Evolutionary conservation across 2,888 invertebrate genomes (phyloP).

Genomic region (Linnaemya tessellans): DNA sequence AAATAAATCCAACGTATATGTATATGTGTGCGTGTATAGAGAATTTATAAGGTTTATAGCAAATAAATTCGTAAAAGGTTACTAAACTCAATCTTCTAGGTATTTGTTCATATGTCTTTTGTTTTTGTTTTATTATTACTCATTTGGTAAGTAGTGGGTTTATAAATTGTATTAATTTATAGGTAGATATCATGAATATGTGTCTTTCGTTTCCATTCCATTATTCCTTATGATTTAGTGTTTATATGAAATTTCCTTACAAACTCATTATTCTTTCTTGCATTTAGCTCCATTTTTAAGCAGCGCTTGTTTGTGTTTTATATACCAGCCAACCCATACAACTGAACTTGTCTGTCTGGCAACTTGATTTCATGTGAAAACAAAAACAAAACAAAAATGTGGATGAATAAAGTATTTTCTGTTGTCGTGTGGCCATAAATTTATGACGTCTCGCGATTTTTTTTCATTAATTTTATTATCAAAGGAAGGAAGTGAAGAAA

Average conservation of each 20-base stretch:
- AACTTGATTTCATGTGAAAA: constrained; percentile 37
- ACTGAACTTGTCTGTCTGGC: constrained; percentile 49
- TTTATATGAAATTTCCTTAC: constrained; percentile 7
- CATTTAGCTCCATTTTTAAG: neutral
- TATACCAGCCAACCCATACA: constrained; percentile 23
- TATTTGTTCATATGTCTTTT: constrained; percentile 11
- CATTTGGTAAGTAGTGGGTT: neutral
- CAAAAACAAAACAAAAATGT: constrained; percentile 4
- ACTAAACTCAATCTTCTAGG: constrained; percentile 23
- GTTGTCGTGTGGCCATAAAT: constrained; percentile 67
- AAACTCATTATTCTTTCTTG: constrained; percentile 6
- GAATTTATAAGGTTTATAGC: neutral
- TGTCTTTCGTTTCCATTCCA: constrained; percentile 29
- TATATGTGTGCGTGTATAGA: neutral
- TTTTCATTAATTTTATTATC: constrained; percentile 30
- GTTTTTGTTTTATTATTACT: neutral
- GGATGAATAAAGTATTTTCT: neutral
- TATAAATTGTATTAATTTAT: constrained; percentile 40
- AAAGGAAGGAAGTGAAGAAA: constrained; percentile 35
- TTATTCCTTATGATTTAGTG: constrained; percentile 44
- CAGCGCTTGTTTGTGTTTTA: neutral
- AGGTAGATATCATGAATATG: constrained; percentile 17
- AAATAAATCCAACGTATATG: neutral
- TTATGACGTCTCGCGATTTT: constrained; percentile 60
- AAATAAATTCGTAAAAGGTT: constrained; percentile 21